Conservation (phyloP, 2,113 vertebrate genomes). For the Gulo gulo region DNA sequence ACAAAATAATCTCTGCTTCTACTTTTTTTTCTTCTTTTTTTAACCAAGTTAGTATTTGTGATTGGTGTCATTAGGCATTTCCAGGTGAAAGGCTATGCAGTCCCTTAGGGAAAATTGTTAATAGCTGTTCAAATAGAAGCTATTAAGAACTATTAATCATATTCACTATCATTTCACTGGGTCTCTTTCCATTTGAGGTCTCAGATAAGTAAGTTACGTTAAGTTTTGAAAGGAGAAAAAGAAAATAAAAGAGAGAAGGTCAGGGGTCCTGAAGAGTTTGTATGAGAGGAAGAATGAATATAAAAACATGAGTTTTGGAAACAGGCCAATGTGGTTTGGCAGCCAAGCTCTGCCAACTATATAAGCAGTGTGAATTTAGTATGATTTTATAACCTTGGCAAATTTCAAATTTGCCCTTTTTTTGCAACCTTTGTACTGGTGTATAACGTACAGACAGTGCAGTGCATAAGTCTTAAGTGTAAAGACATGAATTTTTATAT, state of each 20-base stretch:
- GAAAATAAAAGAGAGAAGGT: neutral
- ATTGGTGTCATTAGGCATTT: slow-evolving; percentile 8
- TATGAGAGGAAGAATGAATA: neutral
- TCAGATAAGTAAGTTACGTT: neutral
- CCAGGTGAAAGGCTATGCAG: neutral
- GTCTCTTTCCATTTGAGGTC: neutral
- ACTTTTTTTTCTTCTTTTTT: neutral
- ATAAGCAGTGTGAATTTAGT: neutral
- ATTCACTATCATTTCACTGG: neutral
- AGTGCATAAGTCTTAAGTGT: neutral
- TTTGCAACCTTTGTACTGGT: neutral
- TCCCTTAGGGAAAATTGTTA: slow-evolving; percentile 39
- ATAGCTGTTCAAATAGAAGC: slow-evolving; percentile 48
- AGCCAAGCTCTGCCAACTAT: neutral
- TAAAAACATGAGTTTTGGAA: neutral
- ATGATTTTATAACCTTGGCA: neutral
- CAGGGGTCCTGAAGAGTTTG: neutral
- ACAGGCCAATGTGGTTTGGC: neutral
- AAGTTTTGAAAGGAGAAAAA: neutral
- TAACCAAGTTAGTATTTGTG: neutral
- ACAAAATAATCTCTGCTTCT: neutral
- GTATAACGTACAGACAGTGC: neutral
- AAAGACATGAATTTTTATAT: neutral
- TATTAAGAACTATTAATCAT: slow-evolving; percentile 65
- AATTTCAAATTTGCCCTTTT: neutral